These are phyloP conservation scores for Proterorhinus semilunaris DNA, from an alignment of 2,113 vertebrate species.

Conservation along the genomic window DNA sequence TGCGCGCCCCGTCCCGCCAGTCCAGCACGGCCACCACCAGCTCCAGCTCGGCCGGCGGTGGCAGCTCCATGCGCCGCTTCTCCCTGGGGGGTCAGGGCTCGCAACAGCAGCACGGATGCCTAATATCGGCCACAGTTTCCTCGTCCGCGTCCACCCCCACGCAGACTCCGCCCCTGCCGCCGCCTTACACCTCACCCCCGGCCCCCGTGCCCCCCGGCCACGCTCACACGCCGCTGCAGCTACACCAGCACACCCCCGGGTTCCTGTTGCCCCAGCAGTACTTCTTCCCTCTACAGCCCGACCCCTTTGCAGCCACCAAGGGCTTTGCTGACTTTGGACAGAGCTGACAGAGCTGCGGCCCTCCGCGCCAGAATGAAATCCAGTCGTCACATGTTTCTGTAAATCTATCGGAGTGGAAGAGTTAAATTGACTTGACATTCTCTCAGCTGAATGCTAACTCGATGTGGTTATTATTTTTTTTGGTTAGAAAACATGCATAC, in stretches of 20 bases:
- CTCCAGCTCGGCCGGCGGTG: constrained; percentile 84
- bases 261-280: constrained; percentile 89
- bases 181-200: constrained; percentile 82
- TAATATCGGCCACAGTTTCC: constrained; percentile 71
- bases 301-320: constrained; percentile 81
- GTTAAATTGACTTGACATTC: constrained; percentile 4
- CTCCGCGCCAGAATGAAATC: background rate
- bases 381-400: background rate
- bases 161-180: constrained; percentile 76
- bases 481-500: background rate
- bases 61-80: constrained; percentile 84
- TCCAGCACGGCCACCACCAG: constrained; percentile 93
- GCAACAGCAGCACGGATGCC: constrained; percentile 68
- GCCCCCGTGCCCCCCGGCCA: constrained; percentile 64
- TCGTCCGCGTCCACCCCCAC: constrained; percentile 60
- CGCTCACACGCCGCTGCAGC: constrained; percentile 71
- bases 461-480: background rate
- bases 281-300: constrained; percentile 87
- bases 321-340: constrained; percentile 87
- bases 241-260: constrained; percentile 77
- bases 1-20: constrained; percentile 88
- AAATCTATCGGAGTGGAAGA: constrained; percentile 1
- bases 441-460: background rate
- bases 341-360: constrained; percentile 75
- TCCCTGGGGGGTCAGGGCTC: constrained; percentile 83